A percentile compares a stretch with the other conserved stretches of the same genome.
Conservation (phyloP, 1,140 invertebrate genomes). For the Anoplolepis gracilipes region DNA sequence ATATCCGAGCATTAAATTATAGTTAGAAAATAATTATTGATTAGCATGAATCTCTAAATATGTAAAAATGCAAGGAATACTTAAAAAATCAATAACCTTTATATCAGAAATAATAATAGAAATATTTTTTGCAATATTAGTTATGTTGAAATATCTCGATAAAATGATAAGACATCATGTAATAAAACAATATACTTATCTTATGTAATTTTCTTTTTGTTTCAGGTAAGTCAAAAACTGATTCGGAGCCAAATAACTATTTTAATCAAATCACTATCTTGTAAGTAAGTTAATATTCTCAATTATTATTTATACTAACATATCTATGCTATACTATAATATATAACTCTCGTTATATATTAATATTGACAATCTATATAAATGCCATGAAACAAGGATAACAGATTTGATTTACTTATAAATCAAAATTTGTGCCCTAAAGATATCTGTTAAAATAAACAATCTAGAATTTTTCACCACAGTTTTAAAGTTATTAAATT, state of each 20-base stretch:
- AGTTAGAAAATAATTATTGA: not conserved
- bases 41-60: constrained; percentile 28
- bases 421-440: too few species aligned
- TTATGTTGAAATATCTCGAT: not conserved
- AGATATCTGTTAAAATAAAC: too few species aligned
- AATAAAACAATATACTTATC: not conserved
- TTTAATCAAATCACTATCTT: not conserved
- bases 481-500: not conserved
- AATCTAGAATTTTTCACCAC: not conserved
- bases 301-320: not conserved
- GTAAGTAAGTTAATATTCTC: constrained; percentile 14
- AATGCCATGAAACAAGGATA: not conserved
- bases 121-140: constrained; percentile 7
- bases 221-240: constrained; percentile 62
- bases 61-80: constrained; percentile 50
- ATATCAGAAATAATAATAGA: not conserved
- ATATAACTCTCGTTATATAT: not conserved
- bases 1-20: not conserved
- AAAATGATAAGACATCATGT: not conserved
- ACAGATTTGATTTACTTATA: too few species aligned
- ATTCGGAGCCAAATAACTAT: not conserved
- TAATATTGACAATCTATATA: not conserved
- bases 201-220: constrained; percentile 35
- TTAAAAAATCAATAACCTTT: constrained; percentile 77
- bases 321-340: too few species aligned